These are phyloP conservation scores for Saimiri boliviensis DNA, from an alignment of 2,113 vertebrate genomes.

Conservation along the genomic window DNA sequence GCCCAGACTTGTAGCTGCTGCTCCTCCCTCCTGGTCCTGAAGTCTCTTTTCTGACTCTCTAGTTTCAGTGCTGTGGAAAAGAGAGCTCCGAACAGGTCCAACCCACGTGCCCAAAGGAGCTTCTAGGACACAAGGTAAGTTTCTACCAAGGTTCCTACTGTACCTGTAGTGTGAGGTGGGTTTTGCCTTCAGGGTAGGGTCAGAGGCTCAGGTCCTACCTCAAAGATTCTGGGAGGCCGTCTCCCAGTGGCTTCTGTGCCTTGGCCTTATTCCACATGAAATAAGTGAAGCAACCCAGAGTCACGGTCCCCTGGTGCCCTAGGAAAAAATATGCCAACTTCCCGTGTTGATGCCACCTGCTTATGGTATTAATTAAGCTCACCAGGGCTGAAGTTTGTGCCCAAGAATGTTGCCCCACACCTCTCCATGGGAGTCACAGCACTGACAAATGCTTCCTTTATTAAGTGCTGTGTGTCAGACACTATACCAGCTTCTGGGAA, in stretches of 20 bases:
- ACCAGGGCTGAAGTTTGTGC: background rate
- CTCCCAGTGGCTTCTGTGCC: background rate
- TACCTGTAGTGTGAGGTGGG: background rate
- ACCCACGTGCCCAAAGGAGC: conserved; percentile 84
- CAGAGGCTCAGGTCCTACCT: background rate
- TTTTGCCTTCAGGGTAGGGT: background rate
- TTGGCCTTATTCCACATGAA: background rate
- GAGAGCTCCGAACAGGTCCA: conserved; percentile 75
- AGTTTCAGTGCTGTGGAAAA: conserved; percentile 89
- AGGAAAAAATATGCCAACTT: background rate
- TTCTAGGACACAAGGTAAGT: conserved; percentile 83
- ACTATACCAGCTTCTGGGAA: background rate
- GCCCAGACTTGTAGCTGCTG: background rate
- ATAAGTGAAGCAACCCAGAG: background rate
- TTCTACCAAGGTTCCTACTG: background rate
- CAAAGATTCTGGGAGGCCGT: background rate
- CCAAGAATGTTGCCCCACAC: background rate
- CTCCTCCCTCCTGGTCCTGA: background rate
- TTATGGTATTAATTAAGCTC: background rate
- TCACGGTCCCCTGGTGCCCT: background rate
- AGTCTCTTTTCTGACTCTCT: conserved; percentile 54
- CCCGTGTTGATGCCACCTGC: background rate
- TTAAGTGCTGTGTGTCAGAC: background rate
- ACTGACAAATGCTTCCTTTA: background rate
- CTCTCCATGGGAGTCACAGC: background rate